phyloP scores from a whole-genome alignment of 2,888 invertebrate genomes.

The Acrobasis consociella region DNA sequence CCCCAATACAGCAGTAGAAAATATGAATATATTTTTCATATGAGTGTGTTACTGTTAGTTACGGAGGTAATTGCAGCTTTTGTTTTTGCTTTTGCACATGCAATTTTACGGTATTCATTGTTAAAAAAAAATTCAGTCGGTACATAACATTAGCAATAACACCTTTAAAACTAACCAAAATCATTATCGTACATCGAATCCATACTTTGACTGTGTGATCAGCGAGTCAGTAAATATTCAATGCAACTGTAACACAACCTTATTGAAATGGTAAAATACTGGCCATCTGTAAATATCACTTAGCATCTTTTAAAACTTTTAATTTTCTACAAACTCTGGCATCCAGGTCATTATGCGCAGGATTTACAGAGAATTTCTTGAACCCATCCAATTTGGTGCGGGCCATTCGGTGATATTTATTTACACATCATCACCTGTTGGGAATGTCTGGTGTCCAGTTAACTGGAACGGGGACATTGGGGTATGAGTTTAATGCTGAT shows the following conservation, averaged over 20 bases:
- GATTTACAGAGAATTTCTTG: constrained; percentile 14
- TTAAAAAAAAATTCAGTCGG: no score
- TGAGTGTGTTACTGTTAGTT: no score
- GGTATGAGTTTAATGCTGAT: constrained; percentile 10
- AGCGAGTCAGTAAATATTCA: no score
- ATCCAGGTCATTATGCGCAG: not conserved
- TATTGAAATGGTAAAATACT: not conserved
- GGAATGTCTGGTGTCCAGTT: constrained; percentile 7
- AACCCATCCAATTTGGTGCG: constrained; percentile 19
- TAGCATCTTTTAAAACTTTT: not conserved
- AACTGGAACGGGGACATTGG: constrained; percentile 5
- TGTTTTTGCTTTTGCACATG: no score
- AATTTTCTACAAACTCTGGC: not conserved
- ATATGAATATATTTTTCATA: no score
- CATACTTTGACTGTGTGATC: no score
- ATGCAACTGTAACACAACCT: not conserved
- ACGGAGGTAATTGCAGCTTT: no score
- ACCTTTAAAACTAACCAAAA: no score
- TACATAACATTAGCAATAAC: no score
- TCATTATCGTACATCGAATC: no score
- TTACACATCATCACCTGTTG: constrained; percentile 20
- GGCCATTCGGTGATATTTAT: constrained; percentile 16
- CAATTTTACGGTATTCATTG: no score
- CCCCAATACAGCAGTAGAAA: no score
- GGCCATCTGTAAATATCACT: not conserved